Conservation (phyloP, 2,888 invertebrate species). For the Rhodophaea formosa region DNA sequence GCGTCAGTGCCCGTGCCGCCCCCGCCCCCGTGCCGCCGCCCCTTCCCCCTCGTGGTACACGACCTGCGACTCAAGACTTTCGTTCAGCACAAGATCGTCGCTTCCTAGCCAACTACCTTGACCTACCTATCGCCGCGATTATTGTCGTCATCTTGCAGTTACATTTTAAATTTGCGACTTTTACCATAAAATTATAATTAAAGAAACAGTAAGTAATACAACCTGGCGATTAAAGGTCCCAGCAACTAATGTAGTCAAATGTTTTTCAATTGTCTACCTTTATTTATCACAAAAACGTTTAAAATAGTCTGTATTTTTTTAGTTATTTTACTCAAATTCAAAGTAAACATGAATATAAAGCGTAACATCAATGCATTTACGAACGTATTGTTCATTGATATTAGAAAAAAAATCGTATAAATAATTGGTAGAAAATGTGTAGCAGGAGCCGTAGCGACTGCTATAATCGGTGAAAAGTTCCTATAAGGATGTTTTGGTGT, state of each 20-base stretch:
- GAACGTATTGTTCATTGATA: neutral
- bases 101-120: conserved; percentile 18
- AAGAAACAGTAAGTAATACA: no score
- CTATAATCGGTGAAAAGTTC: conserved; percentile 35
- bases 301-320: conserved; percentile 16
- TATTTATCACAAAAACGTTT: neutral
- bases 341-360: neutral
- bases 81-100: conserved; percentile 35
- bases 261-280: no score
- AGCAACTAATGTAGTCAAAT: no score
- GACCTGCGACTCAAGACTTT: conserved; percentile 56
- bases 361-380: conserved; percentile 10
- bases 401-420: conserved; percentile 1
- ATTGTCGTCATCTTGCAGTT: neutral
- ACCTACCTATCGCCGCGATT: neutral
- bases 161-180: neutral
- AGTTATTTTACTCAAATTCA: neutral
- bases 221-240: no score
- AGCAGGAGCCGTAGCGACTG: neutral
- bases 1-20: conserved; percentile 27
- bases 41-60: conserved; percentile 67
- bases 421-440: neutral
- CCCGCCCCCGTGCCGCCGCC: conserved; percentile 58
- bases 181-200: no score
- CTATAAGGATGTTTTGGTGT: conserved; percentile 31